Base-by-base conservation (phyloP, 2,888 invertebrate genomes). In the Drosophila kanekoi region DNA sequence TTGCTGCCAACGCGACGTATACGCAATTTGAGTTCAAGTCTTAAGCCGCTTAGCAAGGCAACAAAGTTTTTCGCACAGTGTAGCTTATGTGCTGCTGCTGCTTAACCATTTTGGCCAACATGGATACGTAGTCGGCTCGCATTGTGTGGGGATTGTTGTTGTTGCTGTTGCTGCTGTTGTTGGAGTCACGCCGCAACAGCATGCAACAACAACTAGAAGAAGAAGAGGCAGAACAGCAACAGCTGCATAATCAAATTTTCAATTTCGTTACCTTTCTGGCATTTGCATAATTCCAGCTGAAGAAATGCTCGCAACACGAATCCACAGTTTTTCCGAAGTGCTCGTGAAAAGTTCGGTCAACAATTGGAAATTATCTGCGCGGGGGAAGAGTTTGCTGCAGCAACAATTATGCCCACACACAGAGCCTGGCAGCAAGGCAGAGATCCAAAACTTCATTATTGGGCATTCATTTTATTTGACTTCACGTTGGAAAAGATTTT, bases 171-270 rank as follows among this genome's bases (percentile, higher is more conserved):
- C 32, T 32, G 77, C 78, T 70, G 73, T 73, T 79, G 78, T 77
- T 78, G 81, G 81, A n/a, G n/a, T 68, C 70, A 65, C 51, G 66
- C 65, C 58, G 79, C 79, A 79, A 64, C 73, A 77, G 60, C 77
- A 77, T 78, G 71, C 45, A 64, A 77, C 63, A 71, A 35, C 61
- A 20, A 63, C 44, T 18, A 28, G 37, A 35, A 13, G 35, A 10
- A 11, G 13, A 4, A 13, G 35, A 35, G 35, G 9, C 3, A 40
- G 32, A 61, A 18, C 14, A 47, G 56, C 33, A 44, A 37, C n/a
- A 51, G 18, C n/a, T 61, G 59, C 72, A 78, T 77, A 78, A 79
- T 81, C 75, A 81, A 79, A 78, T 79, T 79, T 79, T 71, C 70
- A 67, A 58, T 71, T 74, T 65, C 56, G 60, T 41, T 62, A 68